Percentiles rank a stretch among this genome's conserved stretches.
Evolutionary conservation across 2,113 vertebrate genomes (phyloP).

Genomic region (Physeter macrocephalus): DNA sequence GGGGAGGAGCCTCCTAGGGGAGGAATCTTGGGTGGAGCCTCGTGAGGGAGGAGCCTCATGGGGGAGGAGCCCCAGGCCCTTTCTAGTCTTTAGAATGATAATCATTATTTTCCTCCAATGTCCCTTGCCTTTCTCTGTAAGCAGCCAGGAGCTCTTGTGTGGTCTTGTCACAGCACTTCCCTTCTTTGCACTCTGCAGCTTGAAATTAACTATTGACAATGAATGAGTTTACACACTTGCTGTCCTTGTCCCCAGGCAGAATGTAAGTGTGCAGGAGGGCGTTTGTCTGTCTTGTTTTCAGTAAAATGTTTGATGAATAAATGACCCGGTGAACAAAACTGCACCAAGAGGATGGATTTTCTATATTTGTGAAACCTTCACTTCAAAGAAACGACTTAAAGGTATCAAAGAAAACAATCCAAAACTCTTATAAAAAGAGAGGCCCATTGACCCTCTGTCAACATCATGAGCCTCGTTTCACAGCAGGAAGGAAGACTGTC

Average conservation of each 20-base stretch:
- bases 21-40: background rate
- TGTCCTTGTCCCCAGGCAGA: background rate
- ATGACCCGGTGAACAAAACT: background rate
- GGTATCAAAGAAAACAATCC: background rate
- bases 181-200: background rate
- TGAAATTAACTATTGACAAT: background rate
- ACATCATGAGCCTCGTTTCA: background rate
- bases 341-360: background rate
- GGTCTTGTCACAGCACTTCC: background rate
- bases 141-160: background rate
- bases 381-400: background rate
- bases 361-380: background rate
- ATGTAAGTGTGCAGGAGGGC: background rate
- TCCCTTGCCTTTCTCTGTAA: background rate
- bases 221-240: background rate
- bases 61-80: background rate
- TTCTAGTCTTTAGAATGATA: background rate
- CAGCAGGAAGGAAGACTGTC: background rate
- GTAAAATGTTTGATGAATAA: background rate
- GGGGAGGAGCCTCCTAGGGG: background rate
- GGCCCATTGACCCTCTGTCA: background rate
- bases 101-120: fast-evolving
- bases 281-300: background rate
- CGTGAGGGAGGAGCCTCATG: no score
- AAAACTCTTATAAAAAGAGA: background rate